A percentile compares a stretch with the other conserved stretches of the same genome.
Evolutionary conservation across 1,140 invertebrate species (phyloP).

Genomic region (Camponotus floridanus): DNA sequence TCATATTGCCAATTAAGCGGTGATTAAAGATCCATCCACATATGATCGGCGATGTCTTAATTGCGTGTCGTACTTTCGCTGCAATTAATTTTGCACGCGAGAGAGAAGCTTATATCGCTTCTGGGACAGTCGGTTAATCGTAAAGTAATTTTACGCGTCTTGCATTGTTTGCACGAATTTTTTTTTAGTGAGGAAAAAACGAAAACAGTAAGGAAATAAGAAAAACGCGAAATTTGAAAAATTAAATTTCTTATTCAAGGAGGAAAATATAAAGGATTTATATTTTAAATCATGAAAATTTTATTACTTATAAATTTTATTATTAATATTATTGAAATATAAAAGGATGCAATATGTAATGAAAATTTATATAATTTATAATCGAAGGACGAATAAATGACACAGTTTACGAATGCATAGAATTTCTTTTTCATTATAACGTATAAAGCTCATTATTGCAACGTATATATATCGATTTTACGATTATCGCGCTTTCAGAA

Average conservation of each 20-base stretch:
- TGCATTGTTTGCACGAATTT: background rate
- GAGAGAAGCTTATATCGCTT: background rate
- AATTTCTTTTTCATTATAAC: background rate
- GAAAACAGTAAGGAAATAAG: background rate
- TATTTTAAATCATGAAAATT: background rate
- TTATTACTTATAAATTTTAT: background rate
- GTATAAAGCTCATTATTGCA: background rate
- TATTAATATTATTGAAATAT: too few species aligned
- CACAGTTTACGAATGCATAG: background rate
- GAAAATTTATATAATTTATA: background rate
- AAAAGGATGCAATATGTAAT: too few species aligned
- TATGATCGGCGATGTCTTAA: conserved; percentile 29
- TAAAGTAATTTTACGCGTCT: background rate
- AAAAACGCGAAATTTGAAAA: background rate
- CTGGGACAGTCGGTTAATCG: background rate
- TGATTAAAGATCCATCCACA: background rate
- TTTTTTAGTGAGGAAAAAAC: background rate
- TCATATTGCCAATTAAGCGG: conserved; percentile 39
- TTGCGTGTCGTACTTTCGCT: background rate
- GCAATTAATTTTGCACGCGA: conserved; percentile 25
- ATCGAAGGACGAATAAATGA: background rate
- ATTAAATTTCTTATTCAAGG: background rate
- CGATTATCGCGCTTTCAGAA: conserved; percentile 9
- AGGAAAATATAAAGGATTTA: background rate
- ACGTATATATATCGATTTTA: conserved; percentile 29